Evolutionary conservation across 2,888 invertebrate genomes (phyloP).

Genomic region (Hirtodrosophila confusa): DNA sequence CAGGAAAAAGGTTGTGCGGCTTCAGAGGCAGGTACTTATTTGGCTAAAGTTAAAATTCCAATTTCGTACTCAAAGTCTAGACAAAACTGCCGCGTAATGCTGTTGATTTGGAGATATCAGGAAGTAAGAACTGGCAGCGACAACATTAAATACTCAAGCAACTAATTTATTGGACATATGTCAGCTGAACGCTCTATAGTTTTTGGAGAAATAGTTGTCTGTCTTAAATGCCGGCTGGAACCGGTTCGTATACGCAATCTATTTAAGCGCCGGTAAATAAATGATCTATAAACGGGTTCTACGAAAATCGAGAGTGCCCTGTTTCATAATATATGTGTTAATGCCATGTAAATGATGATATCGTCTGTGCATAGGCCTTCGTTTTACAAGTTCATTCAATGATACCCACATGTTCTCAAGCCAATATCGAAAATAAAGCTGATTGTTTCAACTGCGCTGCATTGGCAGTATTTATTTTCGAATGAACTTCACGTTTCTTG

Average conservation of each 20-base stretch:
- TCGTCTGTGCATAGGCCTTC: slow-evolving; percentile 4
- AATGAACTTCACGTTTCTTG: slow-evolving; percentile 41
- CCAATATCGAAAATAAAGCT: not conserved
- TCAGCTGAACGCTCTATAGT: slow-evolving; percentile 15
- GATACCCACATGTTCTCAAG: slow-evolving; percentile 4
- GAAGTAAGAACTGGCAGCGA: slow-evolving; percentile 40
- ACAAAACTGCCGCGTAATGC: slow-evolving; percentile 18
- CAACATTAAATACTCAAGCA: slow-evolving; percentile 4
- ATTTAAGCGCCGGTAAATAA: slow-evolving; percentile 25
- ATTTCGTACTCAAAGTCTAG: slow-evolving; percentile 30
- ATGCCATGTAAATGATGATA: slow-evolving; percentile 39
- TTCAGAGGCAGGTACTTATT: slow-evolving; percentile 8
- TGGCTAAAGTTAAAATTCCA: slow-evolving; percentile 26
- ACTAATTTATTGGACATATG: slow-evolving; percentile 43
- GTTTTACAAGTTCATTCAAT: slow-evolving; percentile 2
- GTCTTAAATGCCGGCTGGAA: slow-evolving; percentile 29
- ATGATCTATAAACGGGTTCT: slow-evolving; percentile 48
- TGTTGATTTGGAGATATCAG: slow-evolving; percentile 42
- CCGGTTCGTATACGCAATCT: slow-evolving; percentile 57
- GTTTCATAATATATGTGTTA: slow-evolving; percentile 52
- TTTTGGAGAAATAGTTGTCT: slow-evolving; percentile 11
- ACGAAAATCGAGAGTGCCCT: slow-evolving; percentile 64
- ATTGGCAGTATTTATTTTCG: slow-evolving; percentile 6
- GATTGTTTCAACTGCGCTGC: not conserved
- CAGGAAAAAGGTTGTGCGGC: not conserved